Evolutionary conservation across 2,888 invertebrate genomes (phyloP).

Genomic region (Eulithis testata): DNA sequence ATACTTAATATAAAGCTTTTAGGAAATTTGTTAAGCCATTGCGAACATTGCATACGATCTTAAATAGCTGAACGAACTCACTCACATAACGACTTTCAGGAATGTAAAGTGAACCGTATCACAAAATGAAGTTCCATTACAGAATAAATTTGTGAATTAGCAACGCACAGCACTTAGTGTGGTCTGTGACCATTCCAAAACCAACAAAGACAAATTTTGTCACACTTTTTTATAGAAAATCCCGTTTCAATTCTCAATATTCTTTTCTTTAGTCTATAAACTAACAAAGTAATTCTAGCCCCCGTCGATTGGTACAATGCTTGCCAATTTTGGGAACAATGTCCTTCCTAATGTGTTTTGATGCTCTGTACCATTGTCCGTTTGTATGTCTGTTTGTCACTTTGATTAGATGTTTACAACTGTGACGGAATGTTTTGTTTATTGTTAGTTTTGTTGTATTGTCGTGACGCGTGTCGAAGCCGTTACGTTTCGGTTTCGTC

Average conservation of each 20-base stretch:
- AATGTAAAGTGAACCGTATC: constrained; percentile 5
- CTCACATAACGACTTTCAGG: too few relatives aligned
- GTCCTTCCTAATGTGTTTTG: constrained; percentile 79
- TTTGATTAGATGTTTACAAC: constrained; percentile 69
- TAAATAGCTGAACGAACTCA: too few relatives aligned
- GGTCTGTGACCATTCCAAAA: constrained; percentile 70
- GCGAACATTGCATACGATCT: too few relatives aligned
- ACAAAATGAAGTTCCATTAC: constrained; percentile 20
- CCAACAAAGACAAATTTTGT: constrained; percentile 57
- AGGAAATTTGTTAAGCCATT: too few relatives aligned
- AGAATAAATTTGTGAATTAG: constrained; percentile 73
- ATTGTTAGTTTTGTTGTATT: constrained; percentile 57
- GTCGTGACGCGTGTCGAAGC: constrained; percentile 65
- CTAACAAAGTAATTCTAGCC: constrained; percentile 57
- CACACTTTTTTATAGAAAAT: constrained; percentile 51
- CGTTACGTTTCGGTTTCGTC: constrained; percentile 57
- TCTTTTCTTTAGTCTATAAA: constrained; percentile 60
- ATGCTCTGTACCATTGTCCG: constrained; percentile 72
- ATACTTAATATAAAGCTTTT: too few relatives aligned
- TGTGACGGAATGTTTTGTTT: constrained; percentile 67
- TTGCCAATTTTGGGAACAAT: constrained; percentile 78
- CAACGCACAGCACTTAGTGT: constrained; percentile 76
- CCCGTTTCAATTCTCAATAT: constrained; percentile 58
- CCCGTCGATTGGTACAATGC: constrained; percentile 72
- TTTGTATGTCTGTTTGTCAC: constrained; percentile 55